These are phyloP conservation scores for Ciconia stormi DNA, from an alignment of 2,113 vertebrate species.

Conservation along the genomic window DNA sequence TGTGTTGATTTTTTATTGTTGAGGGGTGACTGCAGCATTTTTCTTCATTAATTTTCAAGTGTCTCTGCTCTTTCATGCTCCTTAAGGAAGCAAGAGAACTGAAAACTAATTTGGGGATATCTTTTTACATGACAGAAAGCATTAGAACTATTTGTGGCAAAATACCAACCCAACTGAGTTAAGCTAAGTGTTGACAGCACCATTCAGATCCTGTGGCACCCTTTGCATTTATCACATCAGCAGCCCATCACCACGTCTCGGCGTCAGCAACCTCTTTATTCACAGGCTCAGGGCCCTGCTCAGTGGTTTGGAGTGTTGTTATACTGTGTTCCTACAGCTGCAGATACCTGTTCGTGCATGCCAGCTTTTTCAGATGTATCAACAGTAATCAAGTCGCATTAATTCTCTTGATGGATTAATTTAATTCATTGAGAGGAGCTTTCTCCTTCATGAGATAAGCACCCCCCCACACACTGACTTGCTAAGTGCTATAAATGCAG, in stretches of 20 bases:
- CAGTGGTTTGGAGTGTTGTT: background rate
- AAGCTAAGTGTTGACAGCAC: background rate
- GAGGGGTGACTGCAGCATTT: background rate
- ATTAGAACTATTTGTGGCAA: background rate
- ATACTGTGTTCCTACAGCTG: background rate
- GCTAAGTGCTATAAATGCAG: conserved; percentile 55
- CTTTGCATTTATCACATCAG: background rate
- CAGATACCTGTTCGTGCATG: background rate
- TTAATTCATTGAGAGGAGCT: conserved; percentile 55
- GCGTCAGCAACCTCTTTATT: background rate
- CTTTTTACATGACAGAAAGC: background rate
- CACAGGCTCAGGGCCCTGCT: background rate
- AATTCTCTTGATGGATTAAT: conserved; percentile 55
- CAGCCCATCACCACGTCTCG: background rate
- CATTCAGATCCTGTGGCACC: background rate
- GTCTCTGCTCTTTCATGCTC: background rate
- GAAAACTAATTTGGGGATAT: background rate
- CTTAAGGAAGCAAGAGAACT: background rate
- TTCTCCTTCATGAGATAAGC: conserved; percentile 12
- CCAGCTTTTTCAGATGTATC: conserved; percentile 46
- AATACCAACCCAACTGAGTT: background rate
- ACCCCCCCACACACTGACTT: conserved; percentile 33
- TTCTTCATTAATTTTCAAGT: background rate
- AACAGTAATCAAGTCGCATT: conserved; percentile 52
- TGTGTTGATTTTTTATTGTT: background rate